Base-by-base conservation (phyloP, 2,888 invertebrate genomes). In the Drosophila fungiperda region DNA sequence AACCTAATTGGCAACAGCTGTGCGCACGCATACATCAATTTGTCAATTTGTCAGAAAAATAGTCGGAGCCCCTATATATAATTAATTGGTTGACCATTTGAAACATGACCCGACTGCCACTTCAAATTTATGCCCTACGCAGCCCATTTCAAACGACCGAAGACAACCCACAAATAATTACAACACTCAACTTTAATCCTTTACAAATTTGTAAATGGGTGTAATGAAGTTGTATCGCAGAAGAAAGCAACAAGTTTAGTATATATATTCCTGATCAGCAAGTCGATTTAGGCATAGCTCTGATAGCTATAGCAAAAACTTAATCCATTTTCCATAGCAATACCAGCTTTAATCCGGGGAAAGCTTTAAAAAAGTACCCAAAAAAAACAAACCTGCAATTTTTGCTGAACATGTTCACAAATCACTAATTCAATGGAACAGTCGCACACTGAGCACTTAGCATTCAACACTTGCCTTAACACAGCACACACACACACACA, bases 1-100 rank as follows among this genome's bases (percentile, higher is more conserved):
- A 77, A 79, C 84, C 87, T 89, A 77, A 87, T 83, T 77, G 89
- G 65, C 75, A 73, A 67, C 77, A 81, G 75, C 89, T 83, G 79
- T 48, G 29, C 42, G 32, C 58, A 52, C 57, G 54, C 81, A 74
- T 67, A 66, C 69, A 68, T 70, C 83, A 76, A 73, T 82, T 76
- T 84, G 64, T 86, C 55, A 40, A 57, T 38, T 55, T 55, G 55
- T 55, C 67, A 60, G 55, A 33, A 68, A 61, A 62, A 68, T 74
- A 60, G 59, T 38, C 55, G n/a, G 59, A 4, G 6, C 23, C 7
- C 76, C 29, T 29, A 76, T 60, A 80, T 68, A 72, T 80, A 80
- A 80, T 78, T 80, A 80, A 78, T 78, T 76, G 76, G 33, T 68
- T 53, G 32, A 54, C 52, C 54, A 61, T 64, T 72, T 52, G 26